Percentiles rank a stretch among this genome's conserved stretches.
Conservation (phyloP, 2,888 invertebrate genomes). For the Scaptomyza reducta region DNA sequence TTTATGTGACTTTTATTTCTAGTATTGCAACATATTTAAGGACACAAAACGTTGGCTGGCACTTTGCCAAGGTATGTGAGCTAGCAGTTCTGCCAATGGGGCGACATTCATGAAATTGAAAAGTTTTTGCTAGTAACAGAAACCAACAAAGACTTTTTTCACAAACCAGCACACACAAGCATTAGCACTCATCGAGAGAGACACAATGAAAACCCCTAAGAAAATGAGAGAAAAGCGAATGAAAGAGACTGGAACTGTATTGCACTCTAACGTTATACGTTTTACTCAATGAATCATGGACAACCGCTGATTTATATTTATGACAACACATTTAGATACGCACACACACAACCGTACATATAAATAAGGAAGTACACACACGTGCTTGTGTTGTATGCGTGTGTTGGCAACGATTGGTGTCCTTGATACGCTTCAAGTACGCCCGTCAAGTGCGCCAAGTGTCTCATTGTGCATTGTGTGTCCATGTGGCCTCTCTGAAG, state of each 20-base stretch:
- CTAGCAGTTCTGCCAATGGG: slow-evolving; percentile 18
- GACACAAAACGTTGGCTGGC: slow-evolving; percentile 51
- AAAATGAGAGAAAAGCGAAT: neutral
- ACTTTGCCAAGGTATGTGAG: slow-evolving; percentile 53
- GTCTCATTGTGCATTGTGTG: slow-evolving; percentile 75
- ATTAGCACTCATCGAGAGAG: slow-evolving; percentile 7
- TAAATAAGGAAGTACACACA: slow-evolving; percentile 3
- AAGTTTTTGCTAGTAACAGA: slow-evolving; percentile 54
- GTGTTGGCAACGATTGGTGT: slow-evolving; percentile 67
- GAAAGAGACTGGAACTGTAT: slow-evolving; percentile 31
- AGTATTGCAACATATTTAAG: slow-evolving; percentile 48
- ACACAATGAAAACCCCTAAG: neutral
- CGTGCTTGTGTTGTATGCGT: slow-evolving; percentile 26
- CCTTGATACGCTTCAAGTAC: slow-evolving; percentile 79
- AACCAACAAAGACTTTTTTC: slow-evolving; percentile 63
- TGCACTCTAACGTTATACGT: slow-evolving; percentile 55
- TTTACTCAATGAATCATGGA: slow-evolving; percentile 80
- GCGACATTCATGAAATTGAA: slow-evolving; percentile 69
- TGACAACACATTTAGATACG: slow-evolving; percentile 36
- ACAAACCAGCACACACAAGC: slow-evolving; percentile 39
- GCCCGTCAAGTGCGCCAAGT: slow-evolving; percentile 72
- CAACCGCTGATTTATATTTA: slow-evolving; percentile 80
- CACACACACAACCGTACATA: slow-evolving; percentile 17
- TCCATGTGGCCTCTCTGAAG: slow-evolving; percentile 55
- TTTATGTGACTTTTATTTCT: neutral